phyloP scores from a whole-genome alignment of 1,140 invertebrate genomes.

The Listronotus bonariensis region DNA sequence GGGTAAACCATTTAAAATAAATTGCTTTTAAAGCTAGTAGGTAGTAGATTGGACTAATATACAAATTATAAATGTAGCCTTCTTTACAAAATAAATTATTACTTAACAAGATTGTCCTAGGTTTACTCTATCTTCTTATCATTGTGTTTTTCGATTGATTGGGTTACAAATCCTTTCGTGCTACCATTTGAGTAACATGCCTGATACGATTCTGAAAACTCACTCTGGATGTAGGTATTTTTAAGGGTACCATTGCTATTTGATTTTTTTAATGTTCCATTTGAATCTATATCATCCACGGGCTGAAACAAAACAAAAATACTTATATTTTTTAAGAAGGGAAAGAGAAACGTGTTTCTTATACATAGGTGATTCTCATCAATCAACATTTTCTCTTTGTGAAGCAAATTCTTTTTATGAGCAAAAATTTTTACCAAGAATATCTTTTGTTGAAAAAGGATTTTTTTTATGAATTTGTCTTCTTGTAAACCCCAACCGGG shows the following conservation, averaged over 20 bases:
- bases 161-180: constrained; percentile 67
- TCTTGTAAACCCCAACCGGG: too few relatives aligned
- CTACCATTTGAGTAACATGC: constrained; percentile 70
- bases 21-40: constrained; percentile 18
- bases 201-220: constrained; percentile 65
- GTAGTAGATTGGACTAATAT: background rate
- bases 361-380: background rate
- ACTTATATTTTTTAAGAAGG: too few relatives aligned
- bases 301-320: constrained; percentile 53
- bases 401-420: too few relatives aligned
- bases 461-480: too few relatives aligned
- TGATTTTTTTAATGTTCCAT: constrained; percentile 49
- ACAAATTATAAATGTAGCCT: constrained; percentile 3
- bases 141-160: constrained; percentile 57
- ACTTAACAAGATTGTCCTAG: constrained; percentile 20
- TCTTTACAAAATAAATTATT: constrained; percentile 32
- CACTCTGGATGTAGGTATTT: constrained; percentile 62
- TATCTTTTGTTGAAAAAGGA: too few relatives aligned
- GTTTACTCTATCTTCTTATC: constrained; percentile 44
- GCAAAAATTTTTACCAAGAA: too few relatives aligned
- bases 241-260: constrained; percentile 49
- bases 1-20: constrained; percentile 13
- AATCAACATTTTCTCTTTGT: too few relatives aligned
- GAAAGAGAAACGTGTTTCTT: too few relatives aligned
- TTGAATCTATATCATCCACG: constrained; percentile 57